Evolutionary conservation across 2,113 vertebrate species (phyloP).

Genomic region (Pelvicachromis taeniatus): DNA sequence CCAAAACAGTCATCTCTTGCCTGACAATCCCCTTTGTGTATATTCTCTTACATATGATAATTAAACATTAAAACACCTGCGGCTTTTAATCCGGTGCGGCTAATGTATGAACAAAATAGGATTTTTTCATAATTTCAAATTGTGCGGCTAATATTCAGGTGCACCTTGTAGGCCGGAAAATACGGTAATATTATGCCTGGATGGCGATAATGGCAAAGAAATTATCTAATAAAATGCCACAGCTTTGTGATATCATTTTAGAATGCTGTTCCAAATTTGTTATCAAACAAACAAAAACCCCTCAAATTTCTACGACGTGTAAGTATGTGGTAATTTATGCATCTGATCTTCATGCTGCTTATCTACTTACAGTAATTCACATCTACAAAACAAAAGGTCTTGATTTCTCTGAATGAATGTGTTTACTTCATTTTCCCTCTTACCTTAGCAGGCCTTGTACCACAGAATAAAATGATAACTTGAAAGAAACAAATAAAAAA

Average conservation of each 20-base stretch:
- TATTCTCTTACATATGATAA: no score
- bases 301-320: background rate
- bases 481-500: background rate
- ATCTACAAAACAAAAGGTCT: background rate
- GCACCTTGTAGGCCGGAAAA: no score
- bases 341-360: background rate
- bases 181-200: background rate
- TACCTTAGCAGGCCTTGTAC: background rate
- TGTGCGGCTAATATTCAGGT: no score
- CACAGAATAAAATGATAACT: background rate
- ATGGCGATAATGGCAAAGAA: background rate
- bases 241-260: background rate
- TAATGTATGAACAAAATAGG: no score
- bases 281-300: background rate
- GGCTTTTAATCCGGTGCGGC: no score
- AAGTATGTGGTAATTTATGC: background rate
- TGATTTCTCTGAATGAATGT: background rate
- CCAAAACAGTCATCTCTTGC: no score
- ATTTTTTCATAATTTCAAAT: no score
- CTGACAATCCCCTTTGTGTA: no score
- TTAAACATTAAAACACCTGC: no score
- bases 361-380: background rate
- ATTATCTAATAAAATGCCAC: background rate
- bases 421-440: background rate
- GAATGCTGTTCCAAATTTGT: background rate